Conservation (phyloP, 2,797 vertebrate species). For the Otus scops region DNA sequence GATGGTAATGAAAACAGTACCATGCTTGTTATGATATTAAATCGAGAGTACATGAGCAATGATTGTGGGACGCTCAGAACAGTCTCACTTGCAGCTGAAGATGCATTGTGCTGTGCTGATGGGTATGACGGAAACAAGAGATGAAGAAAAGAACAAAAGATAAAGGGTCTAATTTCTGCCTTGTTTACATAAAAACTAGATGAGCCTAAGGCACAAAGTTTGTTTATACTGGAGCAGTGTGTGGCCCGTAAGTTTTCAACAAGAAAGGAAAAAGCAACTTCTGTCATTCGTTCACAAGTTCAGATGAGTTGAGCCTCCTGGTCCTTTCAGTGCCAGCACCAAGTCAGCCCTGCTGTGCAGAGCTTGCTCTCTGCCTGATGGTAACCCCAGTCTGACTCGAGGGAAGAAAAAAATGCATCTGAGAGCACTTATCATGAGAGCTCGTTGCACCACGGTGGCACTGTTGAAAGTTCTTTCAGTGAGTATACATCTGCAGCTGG, state of each 20-base stretch:
- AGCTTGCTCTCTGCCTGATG: not conserved
- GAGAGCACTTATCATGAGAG: not conserved
- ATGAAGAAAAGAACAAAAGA: not conserved
- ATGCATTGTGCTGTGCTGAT: not conserved
- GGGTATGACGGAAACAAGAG: not conserved
- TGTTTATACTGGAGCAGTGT: not conserved
- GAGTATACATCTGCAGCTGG: not conserved
- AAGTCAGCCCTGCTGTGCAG: not conserved
- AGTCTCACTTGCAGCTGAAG: not conserved
- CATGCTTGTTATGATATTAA: not conserved
- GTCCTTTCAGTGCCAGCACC: not conserved
- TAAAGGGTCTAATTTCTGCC: not conserved
- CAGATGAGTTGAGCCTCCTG: not conserved
- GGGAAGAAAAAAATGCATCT: not conserved
- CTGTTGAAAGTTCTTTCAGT: not conserved
- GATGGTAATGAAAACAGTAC: not conserved
- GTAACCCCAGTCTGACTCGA: rapidly evolving
- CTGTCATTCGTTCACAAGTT: not conserved
- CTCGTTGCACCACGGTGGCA: not conserved
- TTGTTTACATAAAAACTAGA: not conserved
- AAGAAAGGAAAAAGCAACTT: not conserved
- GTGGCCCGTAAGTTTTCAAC: not conserved
- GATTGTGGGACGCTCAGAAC: not conserved
- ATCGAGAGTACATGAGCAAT: not conserved
- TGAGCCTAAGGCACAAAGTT: not conserved